Evolutionary conservation across 2,888 invertebrate genomes (phyloP).

Genomic region (Trissolcus brochymenae): DNA sequence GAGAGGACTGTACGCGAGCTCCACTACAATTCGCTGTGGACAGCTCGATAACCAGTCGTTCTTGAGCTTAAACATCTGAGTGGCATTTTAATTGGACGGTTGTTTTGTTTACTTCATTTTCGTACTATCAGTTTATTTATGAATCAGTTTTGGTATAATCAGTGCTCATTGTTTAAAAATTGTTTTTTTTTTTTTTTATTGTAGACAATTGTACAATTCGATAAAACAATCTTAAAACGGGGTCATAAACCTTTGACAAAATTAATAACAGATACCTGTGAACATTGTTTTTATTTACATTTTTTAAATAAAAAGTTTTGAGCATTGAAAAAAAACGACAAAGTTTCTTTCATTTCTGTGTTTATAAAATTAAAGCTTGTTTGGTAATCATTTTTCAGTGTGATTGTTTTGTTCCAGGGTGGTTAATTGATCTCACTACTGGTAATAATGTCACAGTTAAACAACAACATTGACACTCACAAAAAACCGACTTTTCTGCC

Average conservation of each 20-base stretch:
- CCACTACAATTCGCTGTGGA: constrained; percentile 20
- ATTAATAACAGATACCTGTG: too few relatives aligned
- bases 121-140: not conserved
- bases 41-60: constrained; percentile 22
- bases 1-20: constrained; percentile 1
- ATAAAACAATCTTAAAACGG: too few relatives aligned
- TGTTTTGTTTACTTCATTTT: not conserved
- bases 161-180: too few relatives aligned
- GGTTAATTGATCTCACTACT: not conserved
- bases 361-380: too few relatives aligned
- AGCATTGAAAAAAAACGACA: too few relatives aligned
- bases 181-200: too few relatives aligned
- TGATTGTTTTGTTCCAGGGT: constrained; percentile 1
- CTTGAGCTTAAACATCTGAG: not conserved
- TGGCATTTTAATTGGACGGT: not conserved
- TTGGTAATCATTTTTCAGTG: too few relatives aligned
- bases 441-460: constrained; percentile 9
- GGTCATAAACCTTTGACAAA: too few relatives aligned
- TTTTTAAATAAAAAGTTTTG: too few relatives aligned
- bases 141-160: not conserved
- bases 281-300: too few relatives aligned
- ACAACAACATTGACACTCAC: constrained; percentile 8
- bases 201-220: too few relatives aligned
- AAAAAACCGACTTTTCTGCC: constrained; percentile 53
- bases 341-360: too few relatives aligned